Evolutionary conservation across 2,888 invertebrate genomes (phyloP), one percentile per base, ranked within the genome.

Genomic region (Oscheius myriophilus): DNA sequence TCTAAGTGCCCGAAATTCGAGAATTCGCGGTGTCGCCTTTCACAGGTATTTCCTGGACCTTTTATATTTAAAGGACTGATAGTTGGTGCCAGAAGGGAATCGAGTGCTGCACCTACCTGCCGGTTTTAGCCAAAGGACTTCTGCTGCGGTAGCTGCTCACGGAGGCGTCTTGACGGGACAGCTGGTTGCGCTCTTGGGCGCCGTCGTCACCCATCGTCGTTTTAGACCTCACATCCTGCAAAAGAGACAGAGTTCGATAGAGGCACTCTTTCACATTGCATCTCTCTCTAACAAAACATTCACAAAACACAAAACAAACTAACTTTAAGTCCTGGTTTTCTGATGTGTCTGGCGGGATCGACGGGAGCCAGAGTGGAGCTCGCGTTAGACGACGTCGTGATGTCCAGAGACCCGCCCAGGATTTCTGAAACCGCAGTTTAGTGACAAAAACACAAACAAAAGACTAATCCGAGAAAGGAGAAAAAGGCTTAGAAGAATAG

Each of bases 171-270:
- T 69, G 69, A n/a, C 69, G 57, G 16, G 69, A 33, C 39, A 69
- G 58, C 51, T 41, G 58, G 43, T 69, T 69, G 51, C 69, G 66
- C 45, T 69, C 69, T 18, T 57, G 51, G 23, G 52, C 14, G 23
- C 66, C 39, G 16, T 66, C 65, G 42, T 70, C 70, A 33, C 66
- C 67, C 70, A 67, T 67, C 18, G 70, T 70, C 42, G 70, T 70
- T 33, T 70, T 70, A 14, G 70, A 43, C 39, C 43, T 70, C 61
- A 70, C 70, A 70, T 70, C 61, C 70, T 70, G 57, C 1, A 69
- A 69, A 42, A 33, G 33, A 6, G 33, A n/a, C 33, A 33, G 33
- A 6, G 3, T 3, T 33, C 33, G 33, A 33, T n/a, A 33, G 33
- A 33, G 33, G n/a, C n/a, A n/a, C n/a, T n/a, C n/a, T n/a, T n/a